Conservation (phyloP, 2,113 vertebrate genomes). For the Camelus bactrianus region DNA sequence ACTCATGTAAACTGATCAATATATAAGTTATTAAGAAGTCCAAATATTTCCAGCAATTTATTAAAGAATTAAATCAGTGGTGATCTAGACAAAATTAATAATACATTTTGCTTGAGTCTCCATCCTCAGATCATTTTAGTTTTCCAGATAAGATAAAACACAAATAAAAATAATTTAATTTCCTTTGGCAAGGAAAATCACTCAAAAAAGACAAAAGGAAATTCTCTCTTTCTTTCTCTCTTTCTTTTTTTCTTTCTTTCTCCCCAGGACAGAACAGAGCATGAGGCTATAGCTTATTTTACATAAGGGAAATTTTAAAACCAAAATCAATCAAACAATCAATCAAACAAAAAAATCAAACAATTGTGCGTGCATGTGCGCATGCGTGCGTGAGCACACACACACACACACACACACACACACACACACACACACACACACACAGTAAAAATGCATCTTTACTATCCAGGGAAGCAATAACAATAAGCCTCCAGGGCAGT, state of each 20-base stretch:
- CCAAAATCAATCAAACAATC: slow-evolving; percentile 19
- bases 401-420: neutral
- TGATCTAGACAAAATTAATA: slow-evolving; percentile 36
- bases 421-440: neutral
- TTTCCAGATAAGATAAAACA: slow-evolving; percentile 49
- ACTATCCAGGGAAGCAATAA: neutral
- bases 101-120: slow-evolving; percentile 27
- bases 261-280: neutral
- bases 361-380: no score
- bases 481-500: neutral
- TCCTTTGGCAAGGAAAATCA: slow-evolving; percentile 55
- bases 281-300: neutral
- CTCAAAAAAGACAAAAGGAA: neutral
- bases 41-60: slow-evolving; percentile 65
- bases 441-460: neutral
- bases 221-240: neutral
- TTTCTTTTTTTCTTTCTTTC: neutral
- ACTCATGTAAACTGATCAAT: slow-evolving; percentile 66
- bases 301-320: slow-evolving; percentile 25
- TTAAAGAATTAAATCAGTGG: slow-evolving; percentile 46
- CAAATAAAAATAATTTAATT: slow-evolving; percentile 43
- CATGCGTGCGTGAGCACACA: no score
- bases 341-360: neutral
- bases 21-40: slow-evolving; percentile 59
- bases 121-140: neutral